phyloP scores from a whole-genome alignment of 2,113 vertebrate genomes.

The Apeltes quadracus region DNA sequence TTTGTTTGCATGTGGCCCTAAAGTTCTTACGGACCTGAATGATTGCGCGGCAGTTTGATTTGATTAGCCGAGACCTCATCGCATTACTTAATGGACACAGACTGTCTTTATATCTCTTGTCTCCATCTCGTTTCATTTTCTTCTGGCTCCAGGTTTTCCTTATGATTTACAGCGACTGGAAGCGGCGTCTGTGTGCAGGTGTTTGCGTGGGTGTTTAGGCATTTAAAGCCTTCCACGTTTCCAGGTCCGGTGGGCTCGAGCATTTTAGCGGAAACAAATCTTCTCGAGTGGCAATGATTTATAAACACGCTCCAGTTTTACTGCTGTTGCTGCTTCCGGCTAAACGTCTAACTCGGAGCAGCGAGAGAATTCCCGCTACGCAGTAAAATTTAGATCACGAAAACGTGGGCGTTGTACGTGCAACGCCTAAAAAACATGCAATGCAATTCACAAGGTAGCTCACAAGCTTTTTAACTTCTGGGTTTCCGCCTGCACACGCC shows the following conservation, averaged over 20 bases:
- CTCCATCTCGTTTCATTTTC: slow-evolving; percentile 45
- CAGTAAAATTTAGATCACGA: slow-evolving; percentile 7
- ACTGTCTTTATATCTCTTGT: slow-evolving; percentile 39
- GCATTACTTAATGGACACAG: slow-evolving; percentile 64
- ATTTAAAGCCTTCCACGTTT: slow-evolving; percentile 9
- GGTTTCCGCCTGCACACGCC: no score
- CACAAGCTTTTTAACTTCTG: no score
- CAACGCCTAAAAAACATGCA: slow-evolving; percentile 8
- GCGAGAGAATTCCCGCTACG: neutral
- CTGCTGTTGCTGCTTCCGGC: slow-evolving; percentile 7
- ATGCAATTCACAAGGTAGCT: neutral
- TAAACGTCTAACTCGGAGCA: slow-evolving; percentile 13
- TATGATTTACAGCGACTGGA: slow-evolving; percentile 54
- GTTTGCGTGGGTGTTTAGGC: slow-evolving; percentile 19
- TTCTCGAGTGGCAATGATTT: slow-evolving; percentile 62
- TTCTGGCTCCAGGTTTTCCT: slow-evolving; percentile 32
- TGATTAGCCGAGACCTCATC: slow-evolving; percentile 45
- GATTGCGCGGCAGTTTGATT: slow-evolving; percentile 51
- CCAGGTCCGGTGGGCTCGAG: slow-evolving; percentile 1
- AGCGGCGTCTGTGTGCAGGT: slow-evolving; percentile 1
- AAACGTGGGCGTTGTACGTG: slow-evolving; percentile 11
- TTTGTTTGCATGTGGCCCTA: slow-evolving; percentile 10
- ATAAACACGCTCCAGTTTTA: slow-evolving; percentile 46
- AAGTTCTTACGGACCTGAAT: slow-evolving; percentile 25
- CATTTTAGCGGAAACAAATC: slow-evolving; percentile 48